Conservation (phyloP, 1,140 invertebrate species). For the Heliconius hermathena region DNA sequence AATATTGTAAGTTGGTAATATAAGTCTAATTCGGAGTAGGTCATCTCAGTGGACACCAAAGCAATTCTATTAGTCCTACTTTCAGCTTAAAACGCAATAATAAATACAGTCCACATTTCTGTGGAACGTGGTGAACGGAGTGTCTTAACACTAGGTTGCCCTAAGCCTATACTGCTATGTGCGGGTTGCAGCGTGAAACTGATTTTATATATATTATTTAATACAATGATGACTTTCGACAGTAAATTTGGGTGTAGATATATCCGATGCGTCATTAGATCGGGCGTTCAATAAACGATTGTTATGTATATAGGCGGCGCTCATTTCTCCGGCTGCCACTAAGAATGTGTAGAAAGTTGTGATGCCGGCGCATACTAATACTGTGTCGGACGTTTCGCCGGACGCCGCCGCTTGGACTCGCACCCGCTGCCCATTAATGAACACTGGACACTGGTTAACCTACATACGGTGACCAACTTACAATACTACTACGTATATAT, state of each 20-base stretch:
- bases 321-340: conserved; percentile 72
- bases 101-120: background rate
- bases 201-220: too few species aligned
- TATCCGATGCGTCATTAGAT: conserved; percentile 16
- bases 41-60: conserved; percentile 12
- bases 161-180: too few species aligned
- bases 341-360: conserved; percentile 81
- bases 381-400: conserved; percentile 57
- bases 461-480: conserved; percentile 65
- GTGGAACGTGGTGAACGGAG: too few species aligned
- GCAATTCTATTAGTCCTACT: background rate
- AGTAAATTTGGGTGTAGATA: background rate
- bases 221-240: background rate
- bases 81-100: background rate
- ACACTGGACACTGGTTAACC: conserved; percentile 71
- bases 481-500: conserved; percentile 11
- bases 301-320: conserved; percentile 57
- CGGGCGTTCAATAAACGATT: conserved; percentile 44
- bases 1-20: conserved; percentile 34
- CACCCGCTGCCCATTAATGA: conserved; percentile 62
- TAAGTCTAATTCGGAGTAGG: conserved; percentile 30
- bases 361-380: conserved; percentile 78
- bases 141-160: too few species aligned
- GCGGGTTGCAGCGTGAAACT: too few species aligned
- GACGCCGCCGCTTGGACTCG: conserved; percentile 45